Base-by-base conservation (phyloP, 2,888 invertebrate genomes). In the Lepidocyrtinus sp. region DNA sequence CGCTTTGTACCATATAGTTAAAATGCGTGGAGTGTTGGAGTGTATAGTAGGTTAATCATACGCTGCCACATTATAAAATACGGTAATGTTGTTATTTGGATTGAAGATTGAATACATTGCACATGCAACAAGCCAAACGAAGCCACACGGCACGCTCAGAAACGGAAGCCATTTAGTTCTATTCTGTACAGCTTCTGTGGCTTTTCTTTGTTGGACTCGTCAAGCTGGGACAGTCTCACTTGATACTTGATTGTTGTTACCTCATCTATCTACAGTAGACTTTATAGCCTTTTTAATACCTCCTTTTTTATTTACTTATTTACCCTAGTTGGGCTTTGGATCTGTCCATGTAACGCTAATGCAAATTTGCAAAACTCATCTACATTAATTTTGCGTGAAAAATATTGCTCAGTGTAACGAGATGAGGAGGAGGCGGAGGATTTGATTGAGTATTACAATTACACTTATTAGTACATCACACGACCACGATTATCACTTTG, bases 251-350 rank as follows among this genome's bases (percentile, higher is more conserved):
- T 55, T n/a, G 17, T n/a, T 55, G 9, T 55, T 55, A 55, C 55
- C 17, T 55, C 9, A 55, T 55, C 55, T n/a, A 5, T 36, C 7
- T 36, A 12, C 12, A 12, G 36, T 36, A 36, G 36, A 9, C 17
- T 55, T 55, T 55, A 55, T 55, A n/a, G 55, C 55, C n/a, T 55
- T 55, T 55, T 55, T 55, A 55, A 55, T 55, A 55, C 55, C 17
- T 5, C 5, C 12, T 36, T 36, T 36, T 36, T n/a, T 3, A 55
- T 55, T n/a, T 5, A 55, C 17, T 55, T 55, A n/a, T 55, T 55
- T n/a, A 55, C 17, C 55, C 7, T 55, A 36, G 36, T 36, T 36
- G 5, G 36, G 5, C 36, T 36, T 36, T n/a, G n/a, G 12, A 5
- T 36, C 36, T 55, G n/a, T 55, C 9, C 55, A 55, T 17, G 55